phyloP scores from a whole-genome alignment of 1,140 invertebrate species.

The Drosophila aff. region DNA sequence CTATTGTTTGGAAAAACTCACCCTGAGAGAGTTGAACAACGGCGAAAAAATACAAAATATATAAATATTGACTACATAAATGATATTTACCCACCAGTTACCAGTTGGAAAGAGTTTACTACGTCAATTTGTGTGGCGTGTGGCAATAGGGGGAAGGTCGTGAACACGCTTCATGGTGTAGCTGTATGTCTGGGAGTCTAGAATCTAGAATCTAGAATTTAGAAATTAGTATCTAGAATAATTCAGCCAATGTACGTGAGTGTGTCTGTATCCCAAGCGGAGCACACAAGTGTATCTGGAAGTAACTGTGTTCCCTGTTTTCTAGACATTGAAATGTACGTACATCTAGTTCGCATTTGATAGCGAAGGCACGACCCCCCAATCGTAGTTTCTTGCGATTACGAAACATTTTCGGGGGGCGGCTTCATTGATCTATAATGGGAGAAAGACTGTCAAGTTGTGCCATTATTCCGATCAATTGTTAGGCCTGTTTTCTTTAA shows the following conservation, averaged over 20 bases:
- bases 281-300: conserved; percentile 19
- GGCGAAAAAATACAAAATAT: conserved; percentile 36
- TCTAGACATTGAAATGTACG: conserved; percentile 21
- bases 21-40: conserved; percentile 55
- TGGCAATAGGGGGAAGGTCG: conserved; percentile 44
- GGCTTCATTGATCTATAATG: conserved; percentile 27
- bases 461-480: conserved; percentile 3
- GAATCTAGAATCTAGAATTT: conserved; percentile 6
- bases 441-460: neutral
- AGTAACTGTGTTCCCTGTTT: conserved; percentile 6
- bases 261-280: neutral
- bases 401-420: conserved; percentile 2
- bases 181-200: conserved; percentile 6
- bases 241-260: neutral
- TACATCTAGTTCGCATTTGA: conserved; percentile 18
- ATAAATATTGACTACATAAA: conserved; percentile 55
- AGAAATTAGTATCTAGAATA: conserved; percentile 21
- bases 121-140: conserved; percentile 53
- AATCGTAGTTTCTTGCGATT: neutral
- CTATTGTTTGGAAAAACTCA: conserved; percentile 73
- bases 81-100: conserved; percentile 44
- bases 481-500: neutral
- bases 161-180: conserved; percentile 13
- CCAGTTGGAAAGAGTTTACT: conserved; percentile 46
- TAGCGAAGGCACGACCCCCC: conserved; percentile 14